Evolutionary conservation across 1,140 invertebrate species (phyloP).

Genomic region (Drosophila elegans): DNA sequence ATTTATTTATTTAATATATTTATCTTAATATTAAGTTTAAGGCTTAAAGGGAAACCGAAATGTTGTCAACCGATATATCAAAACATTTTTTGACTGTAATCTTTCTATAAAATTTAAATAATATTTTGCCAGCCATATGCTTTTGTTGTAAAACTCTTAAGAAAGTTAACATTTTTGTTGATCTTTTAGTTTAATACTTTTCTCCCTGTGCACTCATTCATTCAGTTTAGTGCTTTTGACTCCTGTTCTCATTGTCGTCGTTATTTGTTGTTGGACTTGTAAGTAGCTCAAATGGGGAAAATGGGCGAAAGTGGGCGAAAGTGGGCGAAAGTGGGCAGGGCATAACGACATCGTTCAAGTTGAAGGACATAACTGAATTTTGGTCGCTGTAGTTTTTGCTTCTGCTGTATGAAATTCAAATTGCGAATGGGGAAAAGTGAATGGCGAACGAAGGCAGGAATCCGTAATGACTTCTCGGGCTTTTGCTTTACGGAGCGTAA

Average conservation of each 20-base stretch:
- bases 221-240: slow-evolving; percentile 33
- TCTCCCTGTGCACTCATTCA: slow-evolving; percentile 22
- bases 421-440: slow-evolving; percentile 42
- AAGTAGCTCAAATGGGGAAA: slow-evolving; percentile 48
- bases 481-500: slow-evolving; percentile 38
- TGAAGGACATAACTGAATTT: slow-evolving; percentile 69
- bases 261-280: slow-evolving; percentile 48
- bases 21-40: too few relatives aligned
- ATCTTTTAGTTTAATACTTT: too few relatives aligned
- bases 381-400: slow-evolving; percentile 29
- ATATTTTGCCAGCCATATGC: too few relatives aligned
- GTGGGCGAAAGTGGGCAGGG: slow-evolving; percentile 12
- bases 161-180: too few relatives aligned
- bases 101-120: too few relatives aligned
- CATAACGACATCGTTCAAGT: slow-evolving; percentile 61
- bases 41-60: too few relatives aligned
- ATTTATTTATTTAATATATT: too few relatives aligned
- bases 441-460: slow-evolving; percentile 34
- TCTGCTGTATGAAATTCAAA: slow-evolving; percentile 79
- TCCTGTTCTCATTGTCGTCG: slow-evolving; percentile 50
- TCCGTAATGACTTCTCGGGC: slow-evolving; percentile 40
- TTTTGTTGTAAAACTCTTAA: too few relatives aligned
- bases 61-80: too few relatives aligned
- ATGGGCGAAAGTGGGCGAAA: slow-evolving; percentile 34
- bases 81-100: too few relatives aligned